Conservation (phyloP, 2,113 vertebrate species). For the Ptilorrhoa leucosticta region DNA sequence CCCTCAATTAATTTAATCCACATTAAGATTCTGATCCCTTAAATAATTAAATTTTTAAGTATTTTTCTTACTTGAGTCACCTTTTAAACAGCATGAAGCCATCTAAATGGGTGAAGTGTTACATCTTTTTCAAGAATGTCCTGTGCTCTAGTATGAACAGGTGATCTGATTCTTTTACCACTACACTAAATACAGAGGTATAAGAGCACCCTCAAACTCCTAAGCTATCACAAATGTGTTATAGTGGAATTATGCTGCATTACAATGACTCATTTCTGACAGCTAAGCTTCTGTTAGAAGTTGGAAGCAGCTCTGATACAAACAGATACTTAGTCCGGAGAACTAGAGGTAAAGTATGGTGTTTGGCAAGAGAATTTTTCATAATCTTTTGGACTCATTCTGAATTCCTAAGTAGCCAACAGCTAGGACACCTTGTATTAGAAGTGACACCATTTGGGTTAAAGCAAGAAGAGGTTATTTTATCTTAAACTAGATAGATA, state of each 20-base stretch:
- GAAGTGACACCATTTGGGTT: not conserved
- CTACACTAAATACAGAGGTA: not conserved
- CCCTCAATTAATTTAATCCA: not conserved
- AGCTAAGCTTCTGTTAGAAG: not conserved
- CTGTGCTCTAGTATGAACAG: not conserved
- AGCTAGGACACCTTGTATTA: not conserved
- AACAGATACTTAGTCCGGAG: not conserved
- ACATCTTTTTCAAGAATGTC: not conserved
- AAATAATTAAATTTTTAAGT: not conserved
- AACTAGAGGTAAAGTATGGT: not conserved
- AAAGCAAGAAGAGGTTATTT: not conserved
- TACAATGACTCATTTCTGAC: not conserved
- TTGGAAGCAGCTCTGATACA: not conserved
- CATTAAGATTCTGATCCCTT: not conserved
- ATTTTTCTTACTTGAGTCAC: not conserved
- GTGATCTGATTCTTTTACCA: not conserved
- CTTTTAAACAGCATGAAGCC: not conserved
- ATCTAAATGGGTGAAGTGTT: not conserved
- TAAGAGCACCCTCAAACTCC: not conserved
- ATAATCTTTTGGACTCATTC: not conserved
- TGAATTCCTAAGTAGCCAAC: not conserved
- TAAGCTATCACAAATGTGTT: not conserved
- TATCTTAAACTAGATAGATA: not conserved
- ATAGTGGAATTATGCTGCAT: not conserved
- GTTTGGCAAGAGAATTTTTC: not conserved